Evolutionary conservation across 2,797 vertebrate species (phyloP).

Genomic region (Halcyon chelicuti): DNA sequence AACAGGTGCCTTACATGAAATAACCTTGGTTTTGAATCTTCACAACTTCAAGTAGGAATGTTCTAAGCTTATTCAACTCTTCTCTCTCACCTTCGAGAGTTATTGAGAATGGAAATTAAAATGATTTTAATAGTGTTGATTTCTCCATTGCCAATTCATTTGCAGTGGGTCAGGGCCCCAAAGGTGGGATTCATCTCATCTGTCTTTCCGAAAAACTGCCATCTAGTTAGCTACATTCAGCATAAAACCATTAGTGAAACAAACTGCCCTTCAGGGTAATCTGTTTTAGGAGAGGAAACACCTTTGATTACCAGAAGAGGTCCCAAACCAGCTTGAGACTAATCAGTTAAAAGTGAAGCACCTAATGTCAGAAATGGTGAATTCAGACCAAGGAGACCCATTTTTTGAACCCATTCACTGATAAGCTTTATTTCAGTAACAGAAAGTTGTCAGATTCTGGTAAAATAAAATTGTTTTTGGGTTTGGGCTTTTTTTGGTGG

Average conservation of each 20-base stretch:
- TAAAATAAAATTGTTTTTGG: not conserved
- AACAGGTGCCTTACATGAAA: not conserved
- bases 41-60: not conserved
- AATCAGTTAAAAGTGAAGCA: not conserved
- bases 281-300: not conserved
- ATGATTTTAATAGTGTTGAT: not conserved
- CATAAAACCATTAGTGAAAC: not conserved
- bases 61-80: not conserved
- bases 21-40: not conserved
- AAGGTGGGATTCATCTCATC: not conserved
- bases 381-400: accelerated
- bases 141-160: not conserved
- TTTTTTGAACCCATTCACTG: not conserved
- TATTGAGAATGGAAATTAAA: not conserved
- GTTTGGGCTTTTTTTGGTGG: not conserved
- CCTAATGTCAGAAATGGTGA: not conserved
- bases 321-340: not conserved
- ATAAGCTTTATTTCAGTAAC: not conserved
- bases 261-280: not conserved
- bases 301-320: not conserved
- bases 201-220: not conserved
- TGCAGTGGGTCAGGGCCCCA: not conserved
- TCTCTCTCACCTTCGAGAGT: not conserved
- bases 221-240: not conserved
- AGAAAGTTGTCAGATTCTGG: not conserved